Conservation (phyloP, 2,113 vertebrate genomes). For the Coptodon bakossiorum region DNA sequence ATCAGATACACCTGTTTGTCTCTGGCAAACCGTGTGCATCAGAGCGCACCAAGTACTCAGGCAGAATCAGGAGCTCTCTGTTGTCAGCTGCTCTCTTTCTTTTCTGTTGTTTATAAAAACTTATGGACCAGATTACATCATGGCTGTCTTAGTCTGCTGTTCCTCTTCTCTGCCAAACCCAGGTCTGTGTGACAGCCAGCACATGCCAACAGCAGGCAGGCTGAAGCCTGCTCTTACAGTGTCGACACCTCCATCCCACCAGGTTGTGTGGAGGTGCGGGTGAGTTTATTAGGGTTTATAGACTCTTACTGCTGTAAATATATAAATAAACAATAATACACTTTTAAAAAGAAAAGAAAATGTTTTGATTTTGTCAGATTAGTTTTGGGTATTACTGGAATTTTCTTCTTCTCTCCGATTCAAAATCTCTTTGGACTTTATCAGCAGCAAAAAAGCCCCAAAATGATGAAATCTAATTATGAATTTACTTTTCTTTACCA, state of each 20-base stretch:
- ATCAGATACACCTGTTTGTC: not conserved
- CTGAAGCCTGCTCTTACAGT: not conserved
- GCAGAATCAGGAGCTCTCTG: not conserved
- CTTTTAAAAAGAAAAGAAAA: not conserved
- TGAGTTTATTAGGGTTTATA: not conserved
- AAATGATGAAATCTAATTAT: not conserved
- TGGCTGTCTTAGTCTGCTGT: not conserved
- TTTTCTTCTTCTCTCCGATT: not conserved
- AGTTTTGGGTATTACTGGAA: not conserved
- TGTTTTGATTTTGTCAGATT: not conserved
- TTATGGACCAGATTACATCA: not conserved
- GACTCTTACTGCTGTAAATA: not conserved
- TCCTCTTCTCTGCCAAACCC: not conserved
- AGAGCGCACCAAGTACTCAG: not conserved
- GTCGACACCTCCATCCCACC: not conserved
- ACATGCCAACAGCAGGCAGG: not conserved
- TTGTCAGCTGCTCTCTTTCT: not conserved
- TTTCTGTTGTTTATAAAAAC: not conserved
- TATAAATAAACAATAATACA: not conserved
- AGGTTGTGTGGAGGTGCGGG: accelerated
- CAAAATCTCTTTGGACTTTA: not conserved
- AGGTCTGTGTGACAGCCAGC: not conserved
- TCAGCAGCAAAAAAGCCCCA: not conserved
- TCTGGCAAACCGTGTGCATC: not conserved
- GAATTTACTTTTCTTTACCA: not conserved